Evolutionary conservation across 2,113 vertebrate genomes (phyloP), one percentile per base, ranked within the genome.

Genomic region (Caranx ignobilis): DNA sequence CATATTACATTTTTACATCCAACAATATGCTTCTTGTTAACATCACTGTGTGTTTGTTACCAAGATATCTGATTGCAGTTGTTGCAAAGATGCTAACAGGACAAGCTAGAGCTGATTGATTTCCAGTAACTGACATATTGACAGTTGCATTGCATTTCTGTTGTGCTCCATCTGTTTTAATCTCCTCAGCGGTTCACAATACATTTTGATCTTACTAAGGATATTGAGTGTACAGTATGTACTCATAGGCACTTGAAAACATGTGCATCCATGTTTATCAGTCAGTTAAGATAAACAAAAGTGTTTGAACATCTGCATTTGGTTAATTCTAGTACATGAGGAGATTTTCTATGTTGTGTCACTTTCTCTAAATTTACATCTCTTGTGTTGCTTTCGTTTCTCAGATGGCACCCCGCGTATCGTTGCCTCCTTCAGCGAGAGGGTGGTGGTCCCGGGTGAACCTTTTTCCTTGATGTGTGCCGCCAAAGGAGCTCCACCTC

Each of bases 381-480:
- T 50, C 16, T 60, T 15, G 15, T 35, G 5, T 47, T 62, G 1
- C 63, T 26, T 26, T 68, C 60, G 78, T 81, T 76, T 71, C 50
- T 65, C 91, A 99, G 98, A 99, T 73, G 98, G 98, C 82, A 99
- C 98, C 3, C 98, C 98, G 52, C 96, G 97, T 71, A 98, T 99
- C 66, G 91, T 99, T 74, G 97, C 97, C 18, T 99, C 98, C 94
- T 99, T 99, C 95, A 99, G 98, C 45, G 98, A 99, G 93, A 96
- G 97, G 74, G 98, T 99, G 86, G 97, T 99, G 70, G 96, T 97
- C 78, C 98, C 97, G 0, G 97, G 98, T 39, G 98, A 99, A 86
- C 97, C 97, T 19, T 99, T 99, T 91, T 99, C 97, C 37, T 95
- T 99, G 84, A 97, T 97, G 97, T 99, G 98, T 1, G 95, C 97